Base-by-base conservation (phyloP, 2,888 invertebrate genomes). In the Syrphus vitripennis region DNA sequence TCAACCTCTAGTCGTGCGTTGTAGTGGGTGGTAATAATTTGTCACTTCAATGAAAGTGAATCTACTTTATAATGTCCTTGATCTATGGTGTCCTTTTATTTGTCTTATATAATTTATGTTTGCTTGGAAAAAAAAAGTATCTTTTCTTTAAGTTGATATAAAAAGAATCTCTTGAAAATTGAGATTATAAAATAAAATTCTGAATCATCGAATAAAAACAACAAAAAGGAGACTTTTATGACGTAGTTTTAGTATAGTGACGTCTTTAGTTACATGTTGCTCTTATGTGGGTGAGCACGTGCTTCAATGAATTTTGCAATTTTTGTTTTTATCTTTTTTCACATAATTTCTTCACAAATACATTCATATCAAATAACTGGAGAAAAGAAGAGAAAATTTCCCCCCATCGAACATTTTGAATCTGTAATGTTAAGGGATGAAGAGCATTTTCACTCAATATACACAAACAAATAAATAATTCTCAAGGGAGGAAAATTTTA, bases 31-130 rank as follows among this genome's bases (percentile, higher is more conserved):
- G 67, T 24, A 67, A n/a, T n/a, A n/a, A 50, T 50, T 67, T 48
- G 31, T 50, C 48, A 67, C 50, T 67, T 67, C 50, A 48, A 50
- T 67, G 67, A 67, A 67, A 67, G 67, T 67, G 67, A 67, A 67
- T 67, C 50, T 67, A 40, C 14, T 50, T n/a, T n/a, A n/a, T 34
- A 34, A 34, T 6, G 67, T 67, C 67, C 67, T 67, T 67, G 67
- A 34, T 37, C 10, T 45, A 26, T 42, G 40, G 37, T 26, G 4
- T 21, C 19, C 1, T 24, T 26, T 2, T 10, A 9, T 12, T 26
- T n/a, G 14, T 21, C 37, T 5, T 12, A 34, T 6, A 6, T 63
- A 5, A 7, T 26, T n/a, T 31, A 24, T 21, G 24, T 67, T n/a
- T 21, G 0, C 31, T 12, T 48, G 31, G 9, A 50, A 67, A 48